Conservation (phyloP, 64 coral and sea anemone genomes). For the Cladopsammia gracilis region DNA sequence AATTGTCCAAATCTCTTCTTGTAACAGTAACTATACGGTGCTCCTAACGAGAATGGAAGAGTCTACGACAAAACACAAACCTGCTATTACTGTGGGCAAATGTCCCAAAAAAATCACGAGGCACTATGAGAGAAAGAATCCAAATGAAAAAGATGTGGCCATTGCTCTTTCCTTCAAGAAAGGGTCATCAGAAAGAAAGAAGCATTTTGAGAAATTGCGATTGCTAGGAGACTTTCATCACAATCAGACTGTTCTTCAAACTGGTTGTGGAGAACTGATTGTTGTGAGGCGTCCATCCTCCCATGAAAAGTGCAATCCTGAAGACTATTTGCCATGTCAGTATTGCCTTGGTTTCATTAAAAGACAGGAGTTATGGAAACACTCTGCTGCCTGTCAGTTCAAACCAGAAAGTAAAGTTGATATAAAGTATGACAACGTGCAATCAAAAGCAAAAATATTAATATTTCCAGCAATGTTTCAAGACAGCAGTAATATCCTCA, state of each 20-base stretch:
- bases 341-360: constrained; percentile 59
- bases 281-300: constrained; percentile 31
- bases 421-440: not conserved
- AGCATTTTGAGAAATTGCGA: constrained; percentile 50
- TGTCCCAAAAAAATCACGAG: constrained; percentile 47
- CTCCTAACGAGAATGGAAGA: too few relatives aligned
- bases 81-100: constrained; percentile 57
- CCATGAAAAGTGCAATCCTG: not conserved
- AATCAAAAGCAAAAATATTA: constrained; percentile 15
- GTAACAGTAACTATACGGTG: too few relatives aligned
- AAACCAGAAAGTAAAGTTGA: not conserved
- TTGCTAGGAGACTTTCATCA: constrained; percentile 67
- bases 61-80: not conserved
- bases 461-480: not conserved
- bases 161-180: constrained; percentile 46
- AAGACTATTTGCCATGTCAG: constrained; percentile 60
- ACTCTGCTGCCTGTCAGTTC: not conserved
- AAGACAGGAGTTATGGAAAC: constrained; percentile 62
- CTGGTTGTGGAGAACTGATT: constrained; percentile 49
- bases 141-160: constrained; percentile 41
- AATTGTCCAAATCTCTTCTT: too few relatives aligned
- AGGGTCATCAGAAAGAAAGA: constrained; percentile 37
- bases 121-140: constrained; percentile 42
- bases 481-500: not conserved
- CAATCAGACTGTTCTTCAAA: constrained; percentile 47